Percentiles rank a stretch among this genome's conserved stretches.
phyloP scores from a whole-genome alignment of 2,888 invertebrate genomes.

The Andrena bicolor region DNA sequence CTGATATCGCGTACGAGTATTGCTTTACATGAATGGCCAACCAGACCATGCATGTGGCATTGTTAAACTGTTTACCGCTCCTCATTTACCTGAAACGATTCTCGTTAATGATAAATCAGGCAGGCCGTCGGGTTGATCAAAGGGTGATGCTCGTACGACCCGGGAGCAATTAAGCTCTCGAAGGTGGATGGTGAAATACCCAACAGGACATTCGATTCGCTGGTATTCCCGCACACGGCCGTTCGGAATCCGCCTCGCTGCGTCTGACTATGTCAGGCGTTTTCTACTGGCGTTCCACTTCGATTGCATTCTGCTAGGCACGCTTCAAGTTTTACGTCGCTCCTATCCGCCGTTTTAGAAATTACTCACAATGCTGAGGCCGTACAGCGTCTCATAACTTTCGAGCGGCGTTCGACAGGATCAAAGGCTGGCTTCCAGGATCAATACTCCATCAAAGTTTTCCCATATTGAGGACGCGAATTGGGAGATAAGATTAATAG shows the following conservation, averaged over 20 bases:
- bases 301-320: not conserved
- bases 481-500: constrained; percentile 18
- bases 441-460: constrained; percentile 14
- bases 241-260: constrained; percentile 26
- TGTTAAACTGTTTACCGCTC: constrained; percentile 7
- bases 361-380: not conserved
- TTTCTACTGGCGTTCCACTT: constrained; percentile 30
- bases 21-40: not conserved
- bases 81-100: constrained; percentile 36
- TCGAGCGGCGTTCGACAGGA: not conserved
- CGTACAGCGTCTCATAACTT: not conserved
- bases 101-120: constrained; percentile 47
- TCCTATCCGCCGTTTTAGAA: not conserved
- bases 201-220: constrained; percentile 49
- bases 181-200: constrained; percentile 43
- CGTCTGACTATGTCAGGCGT: constrained; percentile 34
- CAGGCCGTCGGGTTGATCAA: constrained; percentile 32
- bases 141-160: constrained; percentile 35
- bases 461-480: constrained; percentile 9
- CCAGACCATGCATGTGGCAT: no score
- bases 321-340: not conserved
- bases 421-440: constrained; percentile 27
- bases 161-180: constrained; percentile 55
- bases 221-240: constrained; percentile 21
- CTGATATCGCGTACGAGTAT: not conserved